Base-by-base conservation (phyloP, 2,888 invertebrate species). In the Stenoptilia bipunctidactyla region DNA sequence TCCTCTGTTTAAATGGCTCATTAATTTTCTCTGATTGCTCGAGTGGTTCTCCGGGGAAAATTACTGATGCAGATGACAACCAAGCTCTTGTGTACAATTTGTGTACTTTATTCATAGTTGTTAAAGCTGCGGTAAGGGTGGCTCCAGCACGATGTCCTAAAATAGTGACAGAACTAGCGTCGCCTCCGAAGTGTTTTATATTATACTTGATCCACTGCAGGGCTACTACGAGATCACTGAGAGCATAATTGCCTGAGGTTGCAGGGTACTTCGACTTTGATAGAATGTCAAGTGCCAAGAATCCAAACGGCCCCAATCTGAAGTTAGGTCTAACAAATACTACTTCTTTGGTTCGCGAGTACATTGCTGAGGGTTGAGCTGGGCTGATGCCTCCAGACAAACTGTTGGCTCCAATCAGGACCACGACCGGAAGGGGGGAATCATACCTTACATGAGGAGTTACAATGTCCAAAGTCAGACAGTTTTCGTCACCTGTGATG, bases 291-390 rank as follows among this genome's bases (percentile, higher is more conserved):
- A 90, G 74, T 0, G 96, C 90, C 37, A 96, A 77, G 62, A 96
- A 96, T 2, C 97, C 97, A 41, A 92, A 86, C 37, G 89, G 87
- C 0, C 91, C 91, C 44, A 91, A 73, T 53, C 96, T 87, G 73
- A 95, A 95, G 60, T 95, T 94, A 2, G 95, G 94, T 45, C 92
- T 86, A 1, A 96, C 95, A 61, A 93, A 93, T 5, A 96, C 90
- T 1, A 94, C 90, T 61, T 94, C 92, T 44, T 91, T 89, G 1
- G 90, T 88, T 36, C 89, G 87, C 0, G 94, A 90, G 46, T 94
- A 88, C 34, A 90, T 82, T 0, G 93, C 89, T 0, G 92, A 92
- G 0, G 95, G 94, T 48, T 90, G 87, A 52, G 85, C 72, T 2
- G 91, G 90, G 0, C 93, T 91, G 5, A 92, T 88, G 0, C 91